Evolutionary conservation across 2,797 vertebrate species (phyloP).

Genomic region (Anguilla marmorata): DNA sequence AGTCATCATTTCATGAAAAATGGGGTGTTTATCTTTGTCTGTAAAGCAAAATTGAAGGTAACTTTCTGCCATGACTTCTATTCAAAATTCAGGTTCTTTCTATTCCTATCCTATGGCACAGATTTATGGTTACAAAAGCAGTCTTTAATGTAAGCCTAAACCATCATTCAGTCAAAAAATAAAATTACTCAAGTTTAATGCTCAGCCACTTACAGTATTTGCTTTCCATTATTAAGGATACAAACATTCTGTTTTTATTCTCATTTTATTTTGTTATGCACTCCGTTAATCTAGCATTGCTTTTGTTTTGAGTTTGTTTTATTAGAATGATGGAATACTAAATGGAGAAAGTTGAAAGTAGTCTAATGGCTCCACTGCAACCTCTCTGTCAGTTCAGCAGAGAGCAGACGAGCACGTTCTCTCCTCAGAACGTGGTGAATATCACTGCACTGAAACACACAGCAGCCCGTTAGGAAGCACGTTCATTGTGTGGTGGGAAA

Average conservation of each 20-base stretch:
- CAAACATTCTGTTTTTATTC: background rate
- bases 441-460: background rate
- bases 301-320: background rate
- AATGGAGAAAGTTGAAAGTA: background rate
- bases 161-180: background rate
- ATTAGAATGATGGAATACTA: background rate
- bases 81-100: background rate
- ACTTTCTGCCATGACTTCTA: background rate
- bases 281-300: background rate
- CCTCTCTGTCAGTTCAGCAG: too few species aligned
- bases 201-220: background rate
- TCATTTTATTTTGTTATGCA: background rate
- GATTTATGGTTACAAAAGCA: background rate
- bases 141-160: background rate
- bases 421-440: too few species aligned
- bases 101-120: background rate
- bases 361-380: background rate
- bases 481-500: background rate
- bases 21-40: background rate
- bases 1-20: background rate
- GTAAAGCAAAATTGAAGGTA: background rate
- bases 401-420: too few species aligned
- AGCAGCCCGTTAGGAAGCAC: background rate
- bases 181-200: too few species aligned
- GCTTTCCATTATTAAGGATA: background rate